phyloP scores from a whole-genome alignment of 2,888 invertebrate genomes.

The Lepidocyrtinus sp. region DNA sequence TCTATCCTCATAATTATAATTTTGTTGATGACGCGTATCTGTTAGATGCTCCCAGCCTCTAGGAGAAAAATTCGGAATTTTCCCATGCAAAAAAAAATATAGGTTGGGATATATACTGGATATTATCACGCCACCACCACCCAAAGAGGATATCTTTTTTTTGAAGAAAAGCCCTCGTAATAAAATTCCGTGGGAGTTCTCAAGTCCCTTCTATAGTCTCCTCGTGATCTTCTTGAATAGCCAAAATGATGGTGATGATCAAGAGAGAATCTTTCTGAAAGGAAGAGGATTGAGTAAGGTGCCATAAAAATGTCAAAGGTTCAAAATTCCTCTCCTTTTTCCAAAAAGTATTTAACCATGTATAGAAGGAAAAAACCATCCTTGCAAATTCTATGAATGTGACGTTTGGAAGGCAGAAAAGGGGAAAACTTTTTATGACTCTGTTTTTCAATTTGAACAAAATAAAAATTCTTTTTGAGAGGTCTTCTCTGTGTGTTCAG shows the following conservation, averaged over 20 bases:
- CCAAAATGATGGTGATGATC: neutral
- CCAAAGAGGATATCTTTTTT: conserved; percentile 14
- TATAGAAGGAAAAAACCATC: too few relatives aligned
- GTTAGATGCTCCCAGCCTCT: too few relatives aligned
- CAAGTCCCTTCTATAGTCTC: neutral
- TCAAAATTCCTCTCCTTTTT: conserved; percentile 23
- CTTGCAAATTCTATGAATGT: neutral
- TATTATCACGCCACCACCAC: neutral
- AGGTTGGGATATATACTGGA: neutral
- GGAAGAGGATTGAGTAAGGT: conserved; percentile 45
- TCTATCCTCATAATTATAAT: conserved; percentile 12
- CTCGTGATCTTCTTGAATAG: conserved; percentile 20
- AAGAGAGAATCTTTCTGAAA: conserved; percentile 24
- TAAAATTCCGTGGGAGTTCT: conserved; percentile 50
- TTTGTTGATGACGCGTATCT: conserved; percentile 8
- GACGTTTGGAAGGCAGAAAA: conserved; percentile 15
- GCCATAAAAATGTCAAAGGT: conserved; percentile 51
- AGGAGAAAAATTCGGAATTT: neutral
- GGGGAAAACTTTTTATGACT: conserved; percentile 43
- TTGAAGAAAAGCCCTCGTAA: neutral
- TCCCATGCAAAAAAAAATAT: conserved; percentile 11
- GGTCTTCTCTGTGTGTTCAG: conserved; percentile 1
- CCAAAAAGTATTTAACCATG: neutral
- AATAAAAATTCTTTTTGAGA: conserved; percentile 24
- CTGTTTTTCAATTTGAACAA: conserved; percentile 47